A percentile compares a stretch with the other conserved stretches of the same genome.
Conservation (phyloP, 2,113 vertebrate genomes). For the Dendrocopos noguchii region DNA sequence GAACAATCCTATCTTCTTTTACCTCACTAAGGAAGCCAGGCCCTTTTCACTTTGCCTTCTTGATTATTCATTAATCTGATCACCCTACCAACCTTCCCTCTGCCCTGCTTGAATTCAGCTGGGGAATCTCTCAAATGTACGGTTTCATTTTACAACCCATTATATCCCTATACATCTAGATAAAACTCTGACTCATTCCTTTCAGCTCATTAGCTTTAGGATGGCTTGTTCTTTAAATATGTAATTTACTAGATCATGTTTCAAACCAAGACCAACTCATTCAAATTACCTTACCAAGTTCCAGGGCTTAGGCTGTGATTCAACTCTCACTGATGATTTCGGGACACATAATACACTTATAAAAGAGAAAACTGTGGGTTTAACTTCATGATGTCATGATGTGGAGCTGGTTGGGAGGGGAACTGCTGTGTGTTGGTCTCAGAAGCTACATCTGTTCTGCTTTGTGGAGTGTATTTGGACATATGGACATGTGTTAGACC, state of each 20-base stretch:
- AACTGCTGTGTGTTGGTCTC: neutral
- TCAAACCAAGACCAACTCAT: neutral
- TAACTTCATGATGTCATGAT: neutral
- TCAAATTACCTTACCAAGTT: neutral
- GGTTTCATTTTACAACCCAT: neutral
- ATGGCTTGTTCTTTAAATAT: neutral
- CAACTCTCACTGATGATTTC: neutral
- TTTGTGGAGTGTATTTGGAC: neutral
- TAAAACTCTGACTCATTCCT: slow-evolving; percentile 7
- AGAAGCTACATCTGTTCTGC: neutral
- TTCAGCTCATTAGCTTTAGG: slow-evolving; percentile 12
- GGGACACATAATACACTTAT: neutral
- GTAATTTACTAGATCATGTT: slow-evolving; percentile 2
- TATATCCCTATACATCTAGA: neutral
- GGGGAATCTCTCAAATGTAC: neutral
- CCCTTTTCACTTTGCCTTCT: neutral
- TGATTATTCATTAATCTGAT: neutral
- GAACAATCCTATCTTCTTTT: neutral
- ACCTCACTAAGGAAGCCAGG: neutral
- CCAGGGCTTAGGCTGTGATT: neutral
- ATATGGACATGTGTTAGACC: neutral
- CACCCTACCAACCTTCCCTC: neutral
- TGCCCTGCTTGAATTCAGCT: slow-evolving; percentile 1
- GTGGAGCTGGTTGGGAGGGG: neutral
- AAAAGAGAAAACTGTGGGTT: neutral